phyloP scores from a whole-genome alignment of 2,888 invertebrate genomes.

The Poecilus cupreus region DNA sequence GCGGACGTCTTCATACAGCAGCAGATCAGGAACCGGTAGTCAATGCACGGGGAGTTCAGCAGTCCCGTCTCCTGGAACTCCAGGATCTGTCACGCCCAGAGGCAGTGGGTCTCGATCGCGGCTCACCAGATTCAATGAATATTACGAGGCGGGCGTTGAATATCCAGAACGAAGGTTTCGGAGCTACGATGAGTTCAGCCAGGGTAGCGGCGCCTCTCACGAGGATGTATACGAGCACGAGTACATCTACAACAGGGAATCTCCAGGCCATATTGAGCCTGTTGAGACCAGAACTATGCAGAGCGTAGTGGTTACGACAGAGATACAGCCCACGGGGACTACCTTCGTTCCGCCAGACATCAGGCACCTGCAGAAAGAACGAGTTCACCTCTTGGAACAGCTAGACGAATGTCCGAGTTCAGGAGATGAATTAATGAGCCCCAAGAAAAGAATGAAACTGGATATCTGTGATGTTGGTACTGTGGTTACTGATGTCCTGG shows the following conservation, averaged over 20 bases:
- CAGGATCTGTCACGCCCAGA: conserved; percentile 71
- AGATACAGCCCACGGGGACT: conserved; percentile 70
- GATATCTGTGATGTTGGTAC: conserved; percentile 72
- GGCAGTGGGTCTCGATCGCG: conserved; percentile 74
- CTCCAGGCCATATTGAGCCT: conserved; percentile 72
- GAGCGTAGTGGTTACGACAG: conserved; percentile 75
- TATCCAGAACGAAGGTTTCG: conserved; percentile 77
- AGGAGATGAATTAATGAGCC: conserved; percentile 80
- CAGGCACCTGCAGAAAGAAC: conserved; percentile 81
- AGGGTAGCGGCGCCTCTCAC: conserved; percentile 80
- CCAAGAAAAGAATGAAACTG: conserved; percentile 80
- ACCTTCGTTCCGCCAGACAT: conserved; percentile 76
- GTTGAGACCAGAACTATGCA: conserved; percentile 70
- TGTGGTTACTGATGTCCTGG: conserved; percentile 69
- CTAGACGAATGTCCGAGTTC: conserved; percentile 83
- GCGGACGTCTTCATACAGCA: conserved; percentile 76
- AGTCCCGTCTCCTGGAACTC: conserved; percentile 75
- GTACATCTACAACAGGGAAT: conserved; percentile 72
- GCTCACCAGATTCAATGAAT: conserved; percentile 72
- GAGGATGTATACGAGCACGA: conserved; percentile 76
- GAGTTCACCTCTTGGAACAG: conserved; percentile 82
- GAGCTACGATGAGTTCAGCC: conserved; percentile 84
- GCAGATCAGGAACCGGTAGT: conserved; percentile 70
- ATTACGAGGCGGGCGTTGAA: conserved; percentile 73
- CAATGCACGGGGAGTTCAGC: conserved; percentile 72